These are phyloP conservation scores for Temnothorax curvispinosus DNA, from an alignment of 1,140 invertebrate genomes.

Conservation along the genomic window DNA sequence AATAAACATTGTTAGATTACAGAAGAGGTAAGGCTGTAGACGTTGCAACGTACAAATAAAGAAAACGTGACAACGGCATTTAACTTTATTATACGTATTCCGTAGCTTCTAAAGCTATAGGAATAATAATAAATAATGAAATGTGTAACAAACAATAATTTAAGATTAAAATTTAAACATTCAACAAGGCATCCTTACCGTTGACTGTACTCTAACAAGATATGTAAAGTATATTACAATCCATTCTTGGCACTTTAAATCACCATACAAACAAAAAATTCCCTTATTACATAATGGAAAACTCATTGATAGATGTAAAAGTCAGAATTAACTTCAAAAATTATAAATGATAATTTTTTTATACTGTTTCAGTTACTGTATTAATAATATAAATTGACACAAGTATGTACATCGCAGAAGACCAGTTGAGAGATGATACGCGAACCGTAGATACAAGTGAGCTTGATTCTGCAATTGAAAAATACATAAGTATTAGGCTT, in stretches of 20 bases:
- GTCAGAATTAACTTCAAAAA: slow-evolving; percentile 26
- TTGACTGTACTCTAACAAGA: slow-evolving; percentile 33
- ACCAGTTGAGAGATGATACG: slow-evolving; percentile 68
- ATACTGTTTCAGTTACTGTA: slow-evolving; percentile 37
- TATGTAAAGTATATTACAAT: slow-evolving; percentile 10
- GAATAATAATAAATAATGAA: slow-evolving; percentile 23
- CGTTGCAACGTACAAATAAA: not conserved
- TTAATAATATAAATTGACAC: slow-evolving; percentile 22
- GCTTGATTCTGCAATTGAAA: slow-evolving; percentile 71
- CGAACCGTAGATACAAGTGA: slow-evolving; percentile 60
- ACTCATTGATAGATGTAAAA: slow-evolving; percentile 25
- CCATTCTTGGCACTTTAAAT: slow-evolving; percentile 60
- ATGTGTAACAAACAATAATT: slow-evolving; percentile 24
- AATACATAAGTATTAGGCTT: slow-evolving; percentile 59
- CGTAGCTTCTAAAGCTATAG: not conserved
- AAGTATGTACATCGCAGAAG: slow-evolving; percentile 73
- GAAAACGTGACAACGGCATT: not conserved
- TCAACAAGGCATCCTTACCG: slow-evolving; percentile 35
- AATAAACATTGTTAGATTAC: slow-evolving; percentile 38
- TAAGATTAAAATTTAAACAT: slow-evolving; percentile 13
- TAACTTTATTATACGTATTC: not conserved
- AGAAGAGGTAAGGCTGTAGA: slow-evolving; percentile 24
- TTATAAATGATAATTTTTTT: slow-evolving; percentile 30
- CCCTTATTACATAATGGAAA: not conserved
- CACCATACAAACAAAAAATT: slow-evolving; percentile 34